Percentiles rank a stretch among this genome's conserved stretches.
These are phyloP conservation scores for Cecidostiba fungosa DNA, from an alignment of 2,888 invertebrate species.

Conservation along the genomic window DNA sequence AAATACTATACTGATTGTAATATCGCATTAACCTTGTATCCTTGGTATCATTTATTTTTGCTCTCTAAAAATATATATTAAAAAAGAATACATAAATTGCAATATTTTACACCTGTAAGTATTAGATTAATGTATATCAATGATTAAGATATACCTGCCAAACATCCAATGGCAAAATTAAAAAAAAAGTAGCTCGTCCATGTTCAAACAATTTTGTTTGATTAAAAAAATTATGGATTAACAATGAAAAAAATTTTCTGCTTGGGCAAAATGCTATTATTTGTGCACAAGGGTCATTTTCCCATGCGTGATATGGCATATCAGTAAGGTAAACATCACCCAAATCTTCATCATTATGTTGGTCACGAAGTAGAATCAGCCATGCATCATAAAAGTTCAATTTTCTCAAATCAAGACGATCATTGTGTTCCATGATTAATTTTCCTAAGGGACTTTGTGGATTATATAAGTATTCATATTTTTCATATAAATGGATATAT, in stretches of 20 bases:
- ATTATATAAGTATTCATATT: constrained; percentile 80
- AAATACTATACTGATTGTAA: constrained; percentile 83
- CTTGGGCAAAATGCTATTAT: constrained; percentile 84
- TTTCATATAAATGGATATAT: constrained; percentile 84
- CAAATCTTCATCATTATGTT: constrained; percentile 82
- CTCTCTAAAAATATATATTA: constrained; percentile 52
- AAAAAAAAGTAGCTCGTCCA: constrained; percentile 85
- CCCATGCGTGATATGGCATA: constrained; percentile 80
- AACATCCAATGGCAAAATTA: constrained; percentile 80
- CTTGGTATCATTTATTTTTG: constrained; percentile 7
- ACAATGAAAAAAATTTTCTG: constrained; percentile 83
- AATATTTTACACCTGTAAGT: constrained; percentile 7
- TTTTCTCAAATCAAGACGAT: constrained; percentile 80
- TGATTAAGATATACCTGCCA: constrained; percentile 50
- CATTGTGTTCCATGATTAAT: constrained; percentile 79
- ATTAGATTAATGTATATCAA: neutral
- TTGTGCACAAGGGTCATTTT: constrained; percentile 82
- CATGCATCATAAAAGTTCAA: constrained; percentile 84
- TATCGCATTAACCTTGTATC: constrained; percentile 7
- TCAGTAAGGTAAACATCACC: constrained; percentile 82
- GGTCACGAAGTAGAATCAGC: constrained; percentile 83
- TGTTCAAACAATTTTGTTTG: constrained; percentile 82
- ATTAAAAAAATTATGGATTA: constrained; percentile 84
- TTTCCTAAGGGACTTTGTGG: constrained; percentile 80
- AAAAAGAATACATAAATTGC: neutral